Evolutionary conservation across 2,113 vertebrate genomes (phyloP).

Genomic region (Mesitornis unicolor): DNA sequence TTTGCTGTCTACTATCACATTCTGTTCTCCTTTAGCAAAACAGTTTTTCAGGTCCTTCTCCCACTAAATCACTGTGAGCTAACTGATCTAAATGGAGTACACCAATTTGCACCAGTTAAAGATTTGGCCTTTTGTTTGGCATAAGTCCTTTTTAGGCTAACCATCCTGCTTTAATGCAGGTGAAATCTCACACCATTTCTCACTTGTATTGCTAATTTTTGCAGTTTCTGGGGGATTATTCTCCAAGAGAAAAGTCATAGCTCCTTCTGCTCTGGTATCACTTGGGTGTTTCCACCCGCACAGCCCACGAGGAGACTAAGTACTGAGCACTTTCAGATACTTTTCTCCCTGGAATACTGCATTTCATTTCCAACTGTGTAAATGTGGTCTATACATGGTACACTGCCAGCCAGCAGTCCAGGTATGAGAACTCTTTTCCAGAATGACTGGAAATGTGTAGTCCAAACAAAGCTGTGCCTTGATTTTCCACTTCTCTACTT

Average conservation of each 20-base stretch:
- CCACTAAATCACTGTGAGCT: neutral
- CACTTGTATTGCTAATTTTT: neutral
- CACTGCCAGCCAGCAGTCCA: neutral
- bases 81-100: neutral
- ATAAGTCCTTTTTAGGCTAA: neutral
- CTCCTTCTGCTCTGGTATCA: neutral
- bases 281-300: neutral
- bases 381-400: neutral
- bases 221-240: neutral
- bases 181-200: neutral
- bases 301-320: rapidly evolving
- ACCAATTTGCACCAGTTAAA: neutral
- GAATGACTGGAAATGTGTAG: neutral
- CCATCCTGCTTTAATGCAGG: neutral
- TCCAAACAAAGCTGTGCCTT: neutral
- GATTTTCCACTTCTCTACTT: neutral
- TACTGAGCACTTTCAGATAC: neutral
- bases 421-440: neutral
- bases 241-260: neutral
- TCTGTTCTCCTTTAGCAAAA: neutral
- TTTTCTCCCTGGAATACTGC: neutral
- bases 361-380: neutral
- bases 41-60: neutral
- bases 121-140: neutral
- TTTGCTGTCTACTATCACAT: neutral